These are phyloP conservation scores for Andrena bucephala DNA, from an alignment of 2,888 invertebrate genomes.

Conservation along the genomic window DNA sequence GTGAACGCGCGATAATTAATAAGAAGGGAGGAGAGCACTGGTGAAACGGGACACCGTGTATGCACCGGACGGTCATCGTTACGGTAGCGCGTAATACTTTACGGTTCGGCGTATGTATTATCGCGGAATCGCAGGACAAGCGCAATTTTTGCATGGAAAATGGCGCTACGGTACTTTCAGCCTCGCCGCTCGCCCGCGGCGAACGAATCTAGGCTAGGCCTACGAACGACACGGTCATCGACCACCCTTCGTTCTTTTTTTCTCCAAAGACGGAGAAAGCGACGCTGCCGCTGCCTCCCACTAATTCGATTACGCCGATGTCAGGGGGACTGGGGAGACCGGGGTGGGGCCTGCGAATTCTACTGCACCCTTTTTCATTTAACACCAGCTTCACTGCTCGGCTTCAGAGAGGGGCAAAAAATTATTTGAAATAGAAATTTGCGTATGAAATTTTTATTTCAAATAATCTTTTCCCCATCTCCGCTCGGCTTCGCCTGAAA, in stretches of 20 bases:
- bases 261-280: conserved; percentile 68
- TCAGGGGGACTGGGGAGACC: neutral
- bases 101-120: conserved; percentile 82
- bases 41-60: conserved; percentile 76
- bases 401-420: too few relatives aligned
- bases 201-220: conserved; percentile 78
- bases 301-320: conserved; percentile 50
- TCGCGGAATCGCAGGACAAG: conserved; percentile 78
- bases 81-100: conserved; percentile 84
- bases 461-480: too few relatives aligned
- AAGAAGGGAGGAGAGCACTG: neutral
- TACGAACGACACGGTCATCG: conserved; percentile 74
- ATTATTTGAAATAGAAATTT: too few relatives aligned
- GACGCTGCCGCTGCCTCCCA: conserved; percentile 36
- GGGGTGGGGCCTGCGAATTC: too few relatives aligned
- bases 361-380: too few relatives aligned
- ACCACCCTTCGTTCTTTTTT: conserved; percentile 70
- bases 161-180: conserved; percentile 81
- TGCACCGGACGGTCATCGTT: conserved; percentile 82
- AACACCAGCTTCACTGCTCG: too few relatives aligned
- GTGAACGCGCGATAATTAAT: conserved; percentile 26
- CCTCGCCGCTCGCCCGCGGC: conserved; percentile 75
- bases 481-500: too few relatives aligned
- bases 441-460: too few relatives aligned
- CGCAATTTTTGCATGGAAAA: conserved; percentile 80